Evolutionary conservation across 1,140 invertebrate species (phyloP), one percentile per base, ranked within the genome.

Genomic region (Zaprionus davidi): DNA sequence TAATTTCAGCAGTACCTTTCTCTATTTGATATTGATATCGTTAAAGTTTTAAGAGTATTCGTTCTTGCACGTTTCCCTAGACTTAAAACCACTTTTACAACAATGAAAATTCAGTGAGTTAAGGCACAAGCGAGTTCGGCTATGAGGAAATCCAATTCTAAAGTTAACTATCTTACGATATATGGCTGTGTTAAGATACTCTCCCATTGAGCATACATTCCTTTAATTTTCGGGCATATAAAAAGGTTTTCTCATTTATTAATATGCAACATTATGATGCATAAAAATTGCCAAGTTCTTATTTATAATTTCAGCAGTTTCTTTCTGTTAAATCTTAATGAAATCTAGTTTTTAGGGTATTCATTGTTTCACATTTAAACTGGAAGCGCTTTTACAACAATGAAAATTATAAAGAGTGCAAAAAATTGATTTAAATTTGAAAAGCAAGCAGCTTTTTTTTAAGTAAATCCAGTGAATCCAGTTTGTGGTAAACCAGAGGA

Each of bases 361-460:
- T 41, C 38, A 5, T 41, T 41, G 46, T 64, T 31, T 7, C 26
- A 24, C 2, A 5, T 34, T 34, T 3, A 28, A 15, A 36, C 62
- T 46, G 26, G 49, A 51, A 51, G 36, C 58, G 53, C 60, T 55
- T 66, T 72, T 31, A 67, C 64, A 67, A 72, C 70, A 66, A 65
- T 53, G 46, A 60, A 62, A 76, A 68, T 82, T 55, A 77, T 83
- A 24, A 67, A 46, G 49, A 26, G 31, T 6, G 26, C 31, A 70
- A 79, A 84, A 84, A 82, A 82, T 74, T 80, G 57, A 86, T 82
- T 86, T 82, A 82, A 82, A 82, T 82, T 79, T 87, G 59, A 70
- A 44, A 44, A 64, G 26, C 46, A 53, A 55, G 65, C 46, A 74
- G 49, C 79, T 41, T 60, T 26, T 60, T 26, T 51, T 22, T 38